Evolutionary conservation across 2,888 invertebrate species (phyloP), one percentile per base, ranked within the genome.

Genomic region (Allygus modestus): DNA sequence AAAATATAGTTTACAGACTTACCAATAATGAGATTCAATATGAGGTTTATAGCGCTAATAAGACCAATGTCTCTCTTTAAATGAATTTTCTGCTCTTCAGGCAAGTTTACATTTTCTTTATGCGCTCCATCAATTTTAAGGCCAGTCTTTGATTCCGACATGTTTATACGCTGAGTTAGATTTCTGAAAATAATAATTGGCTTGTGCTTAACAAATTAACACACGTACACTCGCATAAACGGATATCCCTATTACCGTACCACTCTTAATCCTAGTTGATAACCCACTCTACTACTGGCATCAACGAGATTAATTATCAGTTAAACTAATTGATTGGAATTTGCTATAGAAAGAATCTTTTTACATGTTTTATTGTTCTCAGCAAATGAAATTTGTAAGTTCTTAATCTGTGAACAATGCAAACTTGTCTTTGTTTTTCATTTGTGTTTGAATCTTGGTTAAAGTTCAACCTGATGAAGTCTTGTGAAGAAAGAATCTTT

Each of bases 11-110:
- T 31, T 31, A 15, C 5, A 65, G 26, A 69, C 82, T 82, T 88
- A 93, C 97, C 97, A 87, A 97, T 97, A 96, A 97, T 97, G 2
- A 96, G 96, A 79, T 96, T 96, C 11, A 96, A 92, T 87, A 97
- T 96, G 87, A 97, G 92, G 89, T 95, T 96, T 33, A 96, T 93
- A 4, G 96, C 97, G 71, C 96, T 95, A 89, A 96, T 93, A 0
- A 97, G 92, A 0, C 97, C 96, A 79, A 97, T 91, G 89, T 95
- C 94, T 87, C 96, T 91, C 90, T 94, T 94, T 86, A 96, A 92
- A 87, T 93, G 81, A 31, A 69, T 69, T 69, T 69, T 69, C 33
- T 69, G 12, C 31, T 33, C 69, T 31, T 69, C 69, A 23, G 69
- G 33, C 31, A 69, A 33, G 15, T 31, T 31, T 33, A 28, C 31